Percentiles rank a stretch among this genome's conserved stretches.
Conservation (phyloP, 2,113 vertebrate genomes). For the Mirounga angustirostris region DNA sequence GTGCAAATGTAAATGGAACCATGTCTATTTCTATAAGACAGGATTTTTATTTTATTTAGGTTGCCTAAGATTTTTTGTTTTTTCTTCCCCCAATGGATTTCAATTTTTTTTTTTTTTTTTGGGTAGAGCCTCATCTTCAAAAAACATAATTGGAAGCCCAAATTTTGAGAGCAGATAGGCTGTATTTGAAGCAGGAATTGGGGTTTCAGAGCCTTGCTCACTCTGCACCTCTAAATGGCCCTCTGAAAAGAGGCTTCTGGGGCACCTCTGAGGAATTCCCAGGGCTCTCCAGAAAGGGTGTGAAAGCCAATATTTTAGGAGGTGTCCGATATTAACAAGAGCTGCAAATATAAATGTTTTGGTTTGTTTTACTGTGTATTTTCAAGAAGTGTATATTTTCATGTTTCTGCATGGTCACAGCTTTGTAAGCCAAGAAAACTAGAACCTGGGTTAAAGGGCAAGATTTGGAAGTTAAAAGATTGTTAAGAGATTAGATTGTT, state of each 20-base stretch:
- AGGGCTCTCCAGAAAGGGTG: background rate
- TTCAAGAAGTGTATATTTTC: conserved; percentile 37
- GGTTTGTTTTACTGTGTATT: conserved; percentile 10
- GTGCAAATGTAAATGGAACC: background rate
- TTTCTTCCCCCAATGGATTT: background rate
- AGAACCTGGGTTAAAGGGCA: conserved; percentile 52
- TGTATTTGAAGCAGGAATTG: background rate
- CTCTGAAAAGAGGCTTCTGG: background rate
- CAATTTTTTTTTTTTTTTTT: background rate
- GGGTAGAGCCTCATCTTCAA: background rate
- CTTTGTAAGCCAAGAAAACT: conserved; percentile 45
- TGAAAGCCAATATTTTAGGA: conserved; percentile 28
- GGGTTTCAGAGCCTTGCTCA: background rate
- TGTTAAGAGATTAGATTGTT: conserved; percentile 27
- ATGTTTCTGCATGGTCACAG: conserved; percentile 43
- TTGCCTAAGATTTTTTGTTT: background rate
- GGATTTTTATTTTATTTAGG: conserved; percentile 2
- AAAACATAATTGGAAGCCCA: background rate
- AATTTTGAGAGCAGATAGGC: background rate
- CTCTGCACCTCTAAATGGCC: background rate
- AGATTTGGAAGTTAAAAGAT: conserved; percentile 60
- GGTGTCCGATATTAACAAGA: background rate
- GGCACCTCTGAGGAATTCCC: background rate
- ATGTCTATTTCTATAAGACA: background rate
- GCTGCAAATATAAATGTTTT: background rate